Base-by-base conservation (phyloP, 2,888 invertebrate species). In the Nemotelus pantherinus region DNA sequence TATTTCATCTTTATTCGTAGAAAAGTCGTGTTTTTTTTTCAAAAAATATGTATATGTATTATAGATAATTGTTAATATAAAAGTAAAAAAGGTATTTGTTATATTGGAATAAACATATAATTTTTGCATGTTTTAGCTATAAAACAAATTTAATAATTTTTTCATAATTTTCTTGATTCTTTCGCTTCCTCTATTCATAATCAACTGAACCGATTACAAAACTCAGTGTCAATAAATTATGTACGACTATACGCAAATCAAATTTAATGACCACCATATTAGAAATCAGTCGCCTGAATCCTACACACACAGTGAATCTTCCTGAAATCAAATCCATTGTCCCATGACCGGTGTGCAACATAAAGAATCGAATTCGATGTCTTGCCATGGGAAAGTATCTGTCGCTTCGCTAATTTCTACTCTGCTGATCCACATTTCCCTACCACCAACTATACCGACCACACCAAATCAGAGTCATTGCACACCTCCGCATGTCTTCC, bases 181-280 rank as follows among this genome's bases (percentile, higher is more conserved):
- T 25, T 25, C 1, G 25, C 25, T 25, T 25, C 25, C 25, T 25
- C 25, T 25, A 25, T 25, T 25, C 25, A 25, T 25, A 25, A 25
- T 25, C 25, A 25, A 25, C 25, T 25, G 25, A 25, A 25, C 25
- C 25, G 25, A 25, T 25, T 25, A 25, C 25, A 25, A 25, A 25
- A 25, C 25, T 25, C 25, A 25, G 25, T 25, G 25, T 25, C 25
- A 25, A 25, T 25, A 25, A 25, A 25, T 25, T 25, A 25, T 25
- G 25, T 25, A 25, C 25, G 25, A 25, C 25, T 25, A 25, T 25
- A 25, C 25, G 50, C 74, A 74, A 74, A 74, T 74, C 74, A 74
- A 48, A 60, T 74, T 74, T 74, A 74, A 74, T 74, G 74, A 74
- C 43, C 48, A 47, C 74, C 74, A 60, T 74, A 60, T 60, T 47